A percentile compares a stretch with the other conserved stretches of the same genome.
phyloP scores from a whole-genome alignment of 2,113 vertebrate species.

The Rattus norvegicus region DNA sequence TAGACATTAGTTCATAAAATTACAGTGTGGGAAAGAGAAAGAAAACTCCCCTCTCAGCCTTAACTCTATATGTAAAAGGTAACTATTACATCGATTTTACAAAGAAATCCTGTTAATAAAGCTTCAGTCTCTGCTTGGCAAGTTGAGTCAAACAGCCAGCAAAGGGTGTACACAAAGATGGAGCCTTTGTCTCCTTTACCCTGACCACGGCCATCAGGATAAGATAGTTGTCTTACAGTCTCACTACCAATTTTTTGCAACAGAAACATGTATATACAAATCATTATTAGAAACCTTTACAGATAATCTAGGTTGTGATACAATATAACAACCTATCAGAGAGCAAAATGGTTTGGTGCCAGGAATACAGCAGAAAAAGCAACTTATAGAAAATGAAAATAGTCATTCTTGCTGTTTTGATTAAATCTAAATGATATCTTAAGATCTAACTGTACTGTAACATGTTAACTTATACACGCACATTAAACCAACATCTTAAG shows the following conservation, averaged over 20 bases:
- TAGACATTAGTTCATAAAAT: constrained; percentile 25
- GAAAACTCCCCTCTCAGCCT: not conserved
- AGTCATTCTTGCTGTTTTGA: constrained; percentile 21
- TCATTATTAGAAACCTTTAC: constrained; percentile 11
- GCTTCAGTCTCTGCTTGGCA: constrained; percentile 25
- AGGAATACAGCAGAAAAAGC: not conserved
- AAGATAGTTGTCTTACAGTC: constrained; percentile 21
- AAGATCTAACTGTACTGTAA: constrained; percentile 12
- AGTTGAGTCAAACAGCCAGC: constrained; percentile 22
- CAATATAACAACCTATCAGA: not conserved
- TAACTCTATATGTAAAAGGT: constrained; percentile 2
- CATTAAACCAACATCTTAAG: constrained; percentile 29
- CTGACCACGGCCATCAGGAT: constrained; percentile 29
- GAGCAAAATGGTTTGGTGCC: not conserved
- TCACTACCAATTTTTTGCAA: constrained; percentile 37
- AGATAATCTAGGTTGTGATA: constrained; percentile 16
- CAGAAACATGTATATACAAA: constrained; percentile 33
- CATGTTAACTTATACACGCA: constrained; percentile 29
- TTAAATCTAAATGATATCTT: constrained; percentile 21
- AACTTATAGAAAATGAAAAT: constrained; percentile 46
- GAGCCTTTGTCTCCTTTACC: constrained; percentile 14
- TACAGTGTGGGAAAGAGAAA: not conserved
- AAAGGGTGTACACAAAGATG: not conserved
- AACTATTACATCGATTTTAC: constrained; percentile 39
- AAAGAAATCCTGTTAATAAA: constrained; percentile 30